phyloP scores from a whole-genome alignment of 1,140 invertebrate genomes.

The Trichogramma pretiosum region DNA sequence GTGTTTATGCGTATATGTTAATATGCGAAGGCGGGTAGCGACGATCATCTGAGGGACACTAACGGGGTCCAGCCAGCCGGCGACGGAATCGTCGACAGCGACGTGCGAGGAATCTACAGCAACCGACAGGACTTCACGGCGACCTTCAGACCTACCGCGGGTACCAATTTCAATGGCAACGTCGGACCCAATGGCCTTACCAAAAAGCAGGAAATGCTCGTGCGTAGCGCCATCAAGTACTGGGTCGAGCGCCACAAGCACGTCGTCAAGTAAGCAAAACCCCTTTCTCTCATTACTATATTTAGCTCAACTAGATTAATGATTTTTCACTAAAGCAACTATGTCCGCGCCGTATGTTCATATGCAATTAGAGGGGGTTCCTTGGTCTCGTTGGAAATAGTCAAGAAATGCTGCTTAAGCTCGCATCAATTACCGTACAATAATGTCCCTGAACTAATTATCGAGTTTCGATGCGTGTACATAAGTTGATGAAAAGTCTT shows the following conservation, averaged over 20 bases:
- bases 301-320: no score
- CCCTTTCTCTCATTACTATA: no score
- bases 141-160: slow-evolving; percentile 57
- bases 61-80: slow-evolving; percentile 22
- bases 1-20: no score
- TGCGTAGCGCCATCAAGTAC: slow-evolving; percentile 75
- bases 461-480: no score
- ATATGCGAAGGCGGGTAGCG: slow-evolving; percentile 37
- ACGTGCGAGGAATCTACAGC: slow-evolving; percentile 64
- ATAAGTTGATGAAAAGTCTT: no score
- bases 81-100: slow-evolving; percentile 47
- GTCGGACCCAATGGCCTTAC: slow-evolving; percentile 65
- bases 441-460: no score
- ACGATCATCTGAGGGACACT: slow-evolving; percentile 32
- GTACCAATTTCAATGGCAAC: slow-evolving; percentile 49
- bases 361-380: no score
- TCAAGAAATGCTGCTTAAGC: no score
- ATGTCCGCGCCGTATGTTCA: no score
- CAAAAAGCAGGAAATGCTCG: slow-evolving; percentile 72
- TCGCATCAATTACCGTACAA: no score
- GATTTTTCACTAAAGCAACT: no score
- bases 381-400: no score
- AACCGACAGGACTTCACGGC: slow-evolving; percentile 67
- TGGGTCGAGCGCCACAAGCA: slow-evolving; percentile 82
- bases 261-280: slow-evolving; percentile 67